These are phyloP conservation scores for Halichoerus grypus DNA, from an alignment of 2,113 vertebrate species.

Conservation along the genomic window DNA sequence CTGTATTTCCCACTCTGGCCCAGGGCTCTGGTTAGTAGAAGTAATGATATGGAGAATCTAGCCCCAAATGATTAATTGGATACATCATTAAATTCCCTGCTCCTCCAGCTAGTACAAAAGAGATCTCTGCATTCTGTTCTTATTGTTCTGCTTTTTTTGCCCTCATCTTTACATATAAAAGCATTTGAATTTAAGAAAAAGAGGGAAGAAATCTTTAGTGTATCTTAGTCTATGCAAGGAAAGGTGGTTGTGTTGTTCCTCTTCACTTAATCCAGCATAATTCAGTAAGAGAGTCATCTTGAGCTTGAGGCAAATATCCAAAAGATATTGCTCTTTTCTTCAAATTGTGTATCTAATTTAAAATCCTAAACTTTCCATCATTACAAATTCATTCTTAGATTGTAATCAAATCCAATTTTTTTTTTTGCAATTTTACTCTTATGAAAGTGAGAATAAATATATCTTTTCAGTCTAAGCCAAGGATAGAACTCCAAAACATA, in stretches of 20 bases:
- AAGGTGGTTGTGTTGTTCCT: background rate
- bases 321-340: background rate
- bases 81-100: background rate
- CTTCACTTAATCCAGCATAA: background rate
- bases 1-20: background rate
- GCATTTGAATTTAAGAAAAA: background rate
- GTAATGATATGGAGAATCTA: background rate
- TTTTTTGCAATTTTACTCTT: background rate
- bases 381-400: background rate
- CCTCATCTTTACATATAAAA: background rate
- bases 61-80: background rate
- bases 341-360: background rate
- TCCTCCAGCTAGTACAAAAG: background rate
- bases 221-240: background rate
- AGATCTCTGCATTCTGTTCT: background rate
- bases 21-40: background rate
- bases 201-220: background rate
- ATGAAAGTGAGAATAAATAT: background rate
- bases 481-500: background rate
- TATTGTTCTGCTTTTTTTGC: background rate
- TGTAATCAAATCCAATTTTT: background rate
- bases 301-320: background rate
- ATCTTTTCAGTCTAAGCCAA: background rate
- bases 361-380: background rate
- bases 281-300: background rate